These are phyloP conservation scores for Cerastis rubricosa DNA, from an alignment of 2,888 invertebrate species.

Conservation along the genomic window DNA sequence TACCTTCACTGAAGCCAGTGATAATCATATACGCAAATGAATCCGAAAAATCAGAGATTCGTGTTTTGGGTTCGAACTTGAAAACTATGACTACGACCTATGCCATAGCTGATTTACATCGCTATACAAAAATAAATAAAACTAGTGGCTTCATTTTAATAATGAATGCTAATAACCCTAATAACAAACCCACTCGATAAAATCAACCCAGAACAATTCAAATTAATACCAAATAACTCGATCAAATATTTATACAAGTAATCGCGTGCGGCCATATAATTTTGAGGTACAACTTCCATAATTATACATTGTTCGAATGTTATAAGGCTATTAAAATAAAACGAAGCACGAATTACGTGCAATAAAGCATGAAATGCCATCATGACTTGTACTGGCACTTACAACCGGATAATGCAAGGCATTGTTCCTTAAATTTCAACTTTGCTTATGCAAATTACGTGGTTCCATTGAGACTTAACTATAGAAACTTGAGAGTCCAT, in stretches of 20 bases:
- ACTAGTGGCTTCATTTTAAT: not conserved
- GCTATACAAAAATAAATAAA: not conserved
- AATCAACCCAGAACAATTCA: conserved; percentile 38
- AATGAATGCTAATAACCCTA: conserved; percentile 24
- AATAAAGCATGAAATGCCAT: conserved; percentile 60
- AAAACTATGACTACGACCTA: not conserved
- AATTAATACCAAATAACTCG: conserved; percentile 55
- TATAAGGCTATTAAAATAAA: conserved; percentile 56
- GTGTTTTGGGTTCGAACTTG: too few species aligned
- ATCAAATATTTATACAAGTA: conserved; percentile 58
- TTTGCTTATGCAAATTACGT: conserved; percentile 77
- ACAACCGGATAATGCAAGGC: conserved; percentile 67
- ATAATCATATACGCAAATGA: too few species aligned
- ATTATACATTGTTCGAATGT: conserved; percentile 54
- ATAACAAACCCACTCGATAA: conserved; percentile 26
- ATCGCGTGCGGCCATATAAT: conserved; percentile 54
- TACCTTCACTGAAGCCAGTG: too few species aligned
- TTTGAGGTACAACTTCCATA: conserved; percentile 47
- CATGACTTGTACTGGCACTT: conserved; percentile 67
- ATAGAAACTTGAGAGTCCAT: conserved; percentile 56
- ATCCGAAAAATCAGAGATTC: too few species aligned
- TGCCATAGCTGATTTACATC: not conserved
- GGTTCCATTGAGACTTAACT: conserved; percentile 61
- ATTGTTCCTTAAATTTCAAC: conserved; percentile 78
- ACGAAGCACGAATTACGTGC: conserved; percentile 59